Percentiles rank a stretch among this genome's conserved stretches.
Conservation (phyloP, 2,113 vertebrate genomes). For the Zosterops lateralis region DNA sequence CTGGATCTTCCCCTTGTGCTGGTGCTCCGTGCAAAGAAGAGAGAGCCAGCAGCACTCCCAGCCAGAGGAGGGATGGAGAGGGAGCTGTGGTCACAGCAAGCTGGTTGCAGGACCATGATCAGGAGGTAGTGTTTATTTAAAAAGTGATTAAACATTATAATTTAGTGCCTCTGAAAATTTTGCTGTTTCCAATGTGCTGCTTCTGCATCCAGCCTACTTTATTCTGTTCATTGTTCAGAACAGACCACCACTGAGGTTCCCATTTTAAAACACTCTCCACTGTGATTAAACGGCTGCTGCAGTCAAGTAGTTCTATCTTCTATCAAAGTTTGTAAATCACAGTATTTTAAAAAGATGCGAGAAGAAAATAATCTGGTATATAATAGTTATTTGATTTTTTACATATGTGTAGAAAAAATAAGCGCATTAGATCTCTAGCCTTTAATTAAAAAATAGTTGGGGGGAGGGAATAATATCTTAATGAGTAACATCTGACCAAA, state of each 20-base stretch:
- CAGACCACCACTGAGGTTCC: slow-evolving; percentile 41
- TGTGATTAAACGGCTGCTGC: slow-evolving; percentile 36
- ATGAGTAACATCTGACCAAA: slow-evolving; percentile 71
- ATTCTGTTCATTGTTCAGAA: background rate
- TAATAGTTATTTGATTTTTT: slow-evolving; percentile 67
- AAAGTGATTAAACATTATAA: background rate
- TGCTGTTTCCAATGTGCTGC: background rate
- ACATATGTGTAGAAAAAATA: slow-evolving; percentile 60
- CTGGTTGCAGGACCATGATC: background rate
- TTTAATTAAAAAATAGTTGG: slow-evolving; percentile 74
- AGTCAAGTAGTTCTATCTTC: slow-evolving; percentile 13
- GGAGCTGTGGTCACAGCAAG: background rate
- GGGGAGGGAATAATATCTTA: slow-evolving; percentile 55
- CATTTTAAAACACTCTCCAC: slow-evolving; percentile 8
- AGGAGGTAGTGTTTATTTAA: background rate
- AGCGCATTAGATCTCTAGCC: slow-evolving; percentile 61
- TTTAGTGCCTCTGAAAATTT: background rate
- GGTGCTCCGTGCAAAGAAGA: background rate
- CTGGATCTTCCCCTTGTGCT: background rate
- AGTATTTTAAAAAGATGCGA: slow-evolving; percentile 10
- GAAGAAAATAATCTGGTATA: slow-evolving; percentile 8
- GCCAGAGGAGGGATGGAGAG: background rate
- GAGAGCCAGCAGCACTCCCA: background rate
- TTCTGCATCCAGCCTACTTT: background rate
- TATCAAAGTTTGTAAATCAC: slow-evolving; percentile 12